Percentiles rank a stretch among this genome's conserved stretches.
These are phyloP conservation scores for Helicoverpa zea DNA, from an alignment of 1,140 invertebrate genomes.

Conservation along the genomic window DNA sequence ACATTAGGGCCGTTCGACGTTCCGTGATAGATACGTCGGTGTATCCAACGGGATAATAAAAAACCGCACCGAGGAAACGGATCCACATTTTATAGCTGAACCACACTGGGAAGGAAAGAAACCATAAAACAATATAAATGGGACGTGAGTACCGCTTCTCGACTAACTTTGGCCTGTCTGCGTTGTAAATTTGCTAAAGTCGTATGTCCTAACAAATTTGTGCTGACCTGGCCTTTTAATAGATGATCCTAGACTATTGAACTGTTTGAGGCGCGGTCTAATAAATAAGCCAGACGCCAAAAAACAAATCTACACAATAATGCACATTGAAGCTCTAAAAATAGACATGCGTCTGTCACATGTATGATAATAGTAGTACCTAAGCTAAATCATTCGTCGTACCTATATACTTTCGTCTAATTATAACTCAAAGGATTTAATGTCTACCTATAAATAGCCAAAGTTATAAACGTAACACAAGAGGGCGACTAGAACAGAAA, in stretches of 20 bases:
- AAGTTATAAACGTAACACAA: background rate
- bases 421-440: too few relatives aligned
- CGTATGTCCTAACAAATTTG: constrained; percentile 50
- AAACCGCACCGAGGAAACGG: constrained; percentile 60
- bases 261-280: background rate
- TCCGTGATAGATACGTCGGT: constrained; percentile 51
- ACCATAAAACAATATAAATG: constrained; percentile 83
- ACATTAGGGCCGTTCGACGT: constrained; percentile 47
- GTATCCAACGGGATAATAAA: constrained; percentile 59
- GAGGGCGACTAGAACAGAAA: constrained; percentile 3
- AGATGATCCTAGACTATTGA: constrained; percentile 8
- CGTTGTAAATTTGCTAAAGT: constrained; percentile 56
- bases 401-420: background rate
- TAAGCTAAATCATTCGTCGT: background rate
- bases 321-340: too few relatives aligned
- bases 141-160: constrained; percentile 64
- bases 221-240: constrained; percentile 41
- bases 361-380: too few relatives aligned
- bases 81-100: constrained; percentile 69
- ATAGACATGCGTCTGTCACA: too few relatives aligned
- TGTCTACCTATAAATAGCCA: too few relatives aligned
- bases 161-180: constrained; percentile 57
- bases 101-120: constrained; percentile 69
- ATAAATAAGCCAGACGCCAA: too few relatives aligned
- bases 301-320: too few relatives aligned